Evolutionary conservation across 2,797 vertebrate species (phyloP).

Genomic region (Orientallactaga sibirica): DNA sequence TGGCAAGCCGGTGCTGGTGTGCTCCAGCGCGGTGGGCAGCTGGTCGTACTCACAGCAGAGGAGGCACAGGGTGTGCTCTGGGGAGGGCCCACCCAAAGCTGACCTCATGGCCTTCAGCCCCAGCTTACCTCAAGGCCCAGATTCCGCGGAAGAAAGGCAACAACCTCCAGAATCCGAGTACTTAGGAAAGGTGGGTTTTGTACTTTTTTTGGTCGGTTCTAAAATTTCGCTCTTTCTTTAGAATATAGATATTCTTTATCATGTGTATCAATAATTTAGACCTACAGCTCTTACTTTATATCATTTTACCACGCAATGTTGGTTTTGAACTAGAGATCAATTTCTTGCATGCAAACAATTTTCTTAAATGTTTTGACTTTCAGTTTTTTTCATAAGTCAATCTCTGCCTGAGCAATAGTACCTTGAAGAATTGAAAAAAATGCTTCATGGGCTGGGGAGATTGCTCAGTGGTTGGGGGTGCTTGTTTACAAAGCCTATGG

Average conservation of each 20-base stretch:
- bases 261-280: neutral
- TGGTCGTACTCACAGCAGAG: slow-evolving; percentile 29
- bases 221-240: neutral
- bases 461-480: no score
- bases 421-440: neutral
- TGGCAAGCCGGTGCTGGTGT: slow-evolving; percentile 3
- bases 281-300: neutral
- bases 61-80: neutral
- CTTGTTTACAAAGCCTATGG: no score
- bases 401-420: neutral
- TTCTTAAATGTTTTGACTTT: neutral
- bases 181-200: slow-evolving; percentile 73
- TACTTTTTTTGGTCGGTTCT: neutral
- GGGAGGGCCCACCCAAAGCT: no score
- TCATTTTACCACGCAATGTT: neutral
- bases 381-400: slow-evolving; percentile 25
- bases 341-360: slow-evolving; percentile 22
- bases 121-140: slow-evolving; percentile 51
- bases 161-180: slow-evolving; percentile 55
- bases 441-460: no score
- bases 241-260: neutral
- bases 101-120: slow-evolving; percentile 73
- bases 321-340: neutral
- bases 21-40: slow-evolving; percentile 43
- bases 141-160: neutral